phyloP scores from a whole-genome alignment of 2,113 vertebrate species.

The Chaetops frenatus region DNA sequence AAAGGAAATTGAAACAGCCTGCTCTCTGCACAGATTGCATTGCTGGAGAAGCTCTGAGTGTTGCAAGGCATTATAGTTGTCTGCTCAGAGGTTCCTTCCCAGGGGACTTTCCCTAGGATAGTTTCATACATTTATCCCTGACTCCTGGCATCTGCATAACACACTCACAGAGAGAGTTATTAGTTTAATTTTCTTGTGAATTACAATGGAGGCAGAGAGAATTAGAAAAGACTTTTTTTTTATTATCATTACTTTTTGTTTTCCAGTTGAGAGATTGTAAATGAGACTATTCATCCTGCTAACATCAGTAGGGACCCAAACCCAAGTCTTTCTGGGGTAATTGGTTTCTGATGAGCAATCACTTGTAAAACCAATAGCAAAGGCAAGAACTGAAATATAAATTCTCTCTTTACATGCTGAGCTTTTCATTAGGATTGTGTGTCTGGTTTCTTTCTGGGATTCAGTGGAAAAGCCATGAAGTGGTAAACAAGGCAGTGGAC shows the following conservation, averaged over 20 bases:
- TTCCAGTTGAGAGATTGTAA: conserved; percentile 60
- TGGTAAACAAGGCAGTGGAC: not conserved
- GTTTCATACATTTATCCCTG: conserved; percentile 38
- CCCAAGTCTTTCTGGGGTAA: conserved; percentile 45
- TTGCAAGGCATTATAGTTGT: not conserved
- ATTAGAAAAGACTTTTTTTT: conserved; percentile 11
- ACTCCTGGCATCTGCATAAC: conserved; percentile 34
- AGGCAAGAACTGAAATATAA: conserved; percentile 38
- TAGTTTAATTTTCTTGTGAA: conserved; percentile 68
- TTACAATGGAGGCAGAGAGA: conserved; percentile 46
- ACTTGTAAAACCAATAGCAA: conserved; percentile 54
- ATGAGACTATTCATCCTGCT: conserved; percentile 61
- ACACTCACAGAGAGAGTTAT: conserved; percentile 55
- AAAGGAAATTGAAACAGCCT: not conserved
- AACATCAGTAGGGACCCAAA: conserved; percentile 46
- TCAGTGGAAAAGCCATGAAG: not conserved
- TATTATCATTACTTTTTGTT: conserved; percentile 56
- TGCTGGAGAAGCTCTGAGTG: not conserved
- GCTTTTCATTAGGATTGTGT: not conserved
- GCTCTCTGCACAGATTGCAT: not conserved
- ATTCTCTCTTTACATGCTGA: not conserved
- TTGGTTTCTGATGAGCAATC: conserved; percentile 56
- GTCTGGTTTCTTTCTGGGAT: not conserved
- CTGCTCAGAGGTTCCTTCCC: conserved; percentile 21
- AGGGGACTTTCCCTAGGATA: not conserved